Evolutionary conservation across 1,140 invertebrate genomes (phyloP), one percentile per base, ranked within the genome.

Genomic region (Drosophila tsacasi): DNA sequence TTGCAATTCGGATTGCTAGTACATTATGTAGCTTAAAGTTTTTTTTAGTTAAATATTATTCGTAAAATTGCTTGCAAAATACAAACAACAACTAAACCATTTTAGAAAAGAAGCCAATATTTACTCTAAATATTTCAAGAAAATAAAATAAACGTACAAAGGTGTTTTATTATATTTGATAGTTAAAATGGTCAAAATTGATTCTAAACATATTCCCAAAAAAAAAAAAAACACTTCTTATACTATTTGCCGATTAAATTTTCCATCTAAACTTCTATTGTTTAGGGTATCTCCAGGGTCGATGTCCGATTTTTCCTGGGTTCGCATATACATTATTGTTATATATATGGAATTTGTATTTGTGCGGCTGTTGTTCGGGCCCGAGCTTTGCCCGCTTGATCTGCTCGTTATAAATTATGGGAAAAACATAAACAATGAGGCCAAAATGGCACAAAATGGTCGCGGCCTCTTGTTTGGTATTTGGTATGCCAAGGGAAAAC

Each of bases 371-470:
- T 40, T 68, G 27, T 9, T 19, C 32, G 23, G 17, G 10, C 21
- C 13, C 39, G 58, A 73, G 69, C 69, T 73, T 44, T 44, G 52
- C 23, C 54, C 37, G 59, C 30, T 23, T 23, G 46, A 32, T 52
- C 27, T 64, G 39, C 25, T 23, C 63, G 40, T 46, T 71, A 59
- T 76, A 76, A 65, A 71, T 75, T 68, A 83, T 55, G 68, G 50
- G 37, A 63, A 39, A 78, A 74, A 47, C 72, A 84, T 80, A 80
- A 76, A 84, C 72, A 80, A 79, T 57, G 59, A 50, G 57, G 63
- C 58, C 52, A 72, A 77, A 77, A 74, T 69, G 82, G 81, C 66
- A 64, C 54, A 68, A 79, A 74, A 78, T 82, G 72, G 73, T 65
- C 59, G 66, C 62, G 47, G 46, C 69, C 69, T 73, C 54, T 72